Base-by-base conservation (phyloP, 2,888 invertebrate genomes). In the Drosophila paracracens region DNA sequence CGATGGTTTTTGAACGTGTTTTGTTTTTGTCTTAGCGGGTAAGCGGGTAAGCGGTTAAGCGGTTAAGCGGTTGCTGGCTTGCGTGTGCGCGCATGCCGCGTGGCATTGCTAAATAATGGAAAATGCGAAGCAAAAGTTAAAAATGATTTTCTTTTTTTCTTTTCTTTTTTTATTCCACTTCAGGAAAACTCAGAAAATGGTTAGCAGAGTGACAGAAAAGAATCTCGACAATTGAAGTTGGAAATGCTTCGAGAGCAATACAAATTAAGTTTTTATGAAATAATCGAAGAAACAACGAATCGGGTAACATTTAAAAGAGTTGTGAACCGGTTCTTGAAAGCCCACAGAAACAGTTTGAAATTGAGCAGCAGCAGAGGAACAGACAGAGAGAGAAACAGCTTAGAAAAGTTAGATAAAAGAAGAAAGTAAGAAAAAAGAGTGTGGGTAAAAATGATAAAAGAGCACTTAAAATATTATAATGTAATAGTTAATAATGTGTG, bases 41-140 rank as follows among this genome's bases (percentile, higher is more conserved):
- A 68, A 73, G 76, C 74, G 68, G 79, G 51, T 73, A 75, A 81
- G 88, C 90, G 71, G 72, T 79, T 89, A 74, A 80, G 88, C 90
- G 73, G 71, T 80, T 90, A 79, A 83, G 83, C 86, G 60, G 74
- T 76, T 70, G 75, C 43, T 40, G 71, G 86, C 54, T 87, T 81
- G 79, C 64, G 75, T 67, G 77, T 83, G 74, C 76, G 77, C 65
- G 81, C 88, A 76, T 81, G 86, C 68, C 86, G 81, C 78, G 89
- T 89, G 68, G 81, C 79, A 79, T 91, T 91, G 83, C 92, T 91
- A 91, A 81, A 78, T 67, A 11, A 4, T 56, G 27, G 50, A 40
- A 57, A 88, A 92, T 88, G 83, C 88, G 60, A 83, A 85, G 83
- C 81, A 76, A 79, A 66, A 68, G 66, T 85, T 83, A 81, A 50